These are phyloP conservation scores for Brienomyrus longianalis DNA, from an alignment of 2,113 vertebrate genomes.

Conservation along the genomic window DNA sequence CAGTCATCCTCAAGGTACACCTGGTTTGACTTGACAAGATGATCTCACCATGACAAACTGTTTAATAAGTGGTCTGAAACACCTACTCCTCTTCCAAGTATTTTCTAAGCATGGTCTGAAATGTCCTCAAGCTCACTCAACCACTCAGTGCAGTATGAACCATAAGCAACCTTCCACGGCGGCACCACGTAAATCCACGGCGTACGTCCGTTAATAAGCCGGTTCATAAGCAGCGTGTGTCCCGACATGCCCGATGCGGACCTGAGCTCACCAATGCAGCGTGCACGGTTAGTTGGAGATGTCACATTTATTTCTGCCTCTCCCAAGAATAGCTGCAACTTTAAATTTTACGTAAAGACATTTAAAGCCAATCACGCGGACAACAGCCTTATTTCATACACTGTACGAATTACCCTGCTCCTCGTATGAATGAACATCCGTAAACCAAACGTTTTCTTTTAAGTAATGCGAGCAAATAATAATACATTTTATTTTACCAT, in stretches of 20 bases:
- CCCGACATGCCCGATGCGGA: neutral
- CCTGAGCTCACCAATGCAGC: neutral
- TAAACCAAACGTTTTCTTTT: neutral
- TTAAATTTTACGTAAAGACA: neutral
- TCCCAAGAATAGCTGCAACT: neutral
- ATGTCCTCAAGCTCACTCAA: neutral
- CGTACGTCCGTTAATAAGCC: neutral
- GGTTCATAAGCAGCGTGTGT: neutral
- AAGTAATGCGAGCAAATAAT: neutral
- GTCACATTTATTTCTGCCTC: neutral
- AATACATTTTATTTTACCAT: neutral
- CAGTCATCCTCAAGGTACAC: neutral
- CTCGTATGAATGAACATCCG: neutral
- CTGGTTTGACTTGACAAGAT: neutral
- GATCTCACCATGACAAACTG: constrained; percentile 3
- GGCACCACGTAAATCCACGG: neutral
- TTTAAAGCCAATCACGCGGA: neutral
- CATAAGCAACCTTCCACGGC: neutral
- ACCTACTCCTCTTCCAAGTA: neutral
- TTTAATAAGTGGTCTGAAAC: constrained; percentile 1
- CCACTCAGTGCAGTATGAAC: neutral
- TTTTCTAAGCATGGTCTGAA: neutral
- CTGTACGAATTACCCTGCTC: neutral
- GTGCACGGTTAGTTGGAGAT: neutral
- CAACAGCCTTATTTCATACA: neutral